phyloP scores from a whole-genome alignment of 2,888 invertebrate species.

The Galeruca laticollis region DNA sequence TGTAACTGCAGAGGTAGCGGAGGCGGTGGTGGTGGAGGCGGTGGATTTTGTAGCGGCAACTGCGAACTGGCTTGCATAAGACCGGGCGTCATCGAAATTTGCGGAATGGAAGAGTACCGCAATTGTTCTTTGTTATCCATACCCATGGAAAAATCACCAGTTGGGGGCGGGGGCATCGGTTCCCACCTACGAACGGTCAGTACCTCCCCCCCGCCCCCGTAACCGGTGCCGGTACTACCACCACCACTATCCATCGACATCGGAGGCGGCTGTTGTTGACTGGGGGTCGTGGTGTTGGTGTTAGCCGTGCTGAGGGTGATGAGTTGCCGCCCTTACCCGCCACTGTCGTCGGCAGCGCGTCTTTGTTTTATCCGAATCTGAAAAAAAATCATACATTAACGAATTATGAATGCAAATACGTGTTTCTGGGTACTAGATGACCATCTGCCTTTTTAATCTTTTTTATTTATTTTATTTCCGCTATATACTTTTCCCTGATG shows the following conservation, averaged over 20 bases:
- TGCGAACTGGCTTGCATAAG: slow-evolving; percentile 48
- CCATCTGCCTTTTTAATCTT: too few species aligned
- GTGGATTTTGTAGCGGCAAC: slow-evolving; percentile 46
- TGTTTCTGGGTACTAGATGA: too few species aligned
- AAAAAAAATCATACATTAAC: slow-evolving; percentile 39
- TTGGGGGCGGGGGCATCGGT: slow-evolving; percentile 71
- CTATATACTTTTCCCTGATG: too few species aligned
- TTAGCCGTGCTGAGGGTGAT: slow-evolving; percentile 62
- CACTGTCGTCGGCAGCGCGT: slow-evolving; percentile 47
- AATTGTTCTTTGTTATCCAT: slow-evolving; percentile 58
- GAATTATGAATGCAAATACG: too few species aligned
- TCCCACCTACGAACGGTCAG: slow-evolving; percentile 73
- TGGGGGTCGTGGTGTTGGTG: slow-evolving; percentile 60
- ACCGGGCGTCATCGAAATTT: slow-evolving; percentile 60
- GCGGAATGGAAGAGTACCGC: slow-evolving; percentile 65
- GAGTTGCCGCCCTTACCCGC: slow-evolving; percentile 59
- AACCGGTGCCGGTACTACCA: slow-evolving; percentile 8
- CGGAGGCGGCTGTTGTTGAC: slow-evolving; percentile 63
- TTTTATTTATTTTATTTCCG: too few species aligned
- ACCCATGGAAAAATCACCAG: slow-evolving; percentile 57
- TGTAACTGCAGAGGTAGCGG: slow-evolving; percentile 77
- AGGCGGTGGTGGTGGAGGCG: slow-evolving; percentile 68
- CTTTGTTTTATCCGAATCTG: slow-evolving; percentile 62
- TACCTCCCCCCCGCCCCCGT: slow-evolving; percentile 55
- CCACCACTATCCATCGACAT: slow-evolving; percentile 68